Percentiles rank a stretch among this genome's conserved stretches.
These are phyloP conservation scores for Blastobasis lacticolella DNA, from an alignment of 2,888 invertebrate species.

Conservation along the genomic window DNA sequence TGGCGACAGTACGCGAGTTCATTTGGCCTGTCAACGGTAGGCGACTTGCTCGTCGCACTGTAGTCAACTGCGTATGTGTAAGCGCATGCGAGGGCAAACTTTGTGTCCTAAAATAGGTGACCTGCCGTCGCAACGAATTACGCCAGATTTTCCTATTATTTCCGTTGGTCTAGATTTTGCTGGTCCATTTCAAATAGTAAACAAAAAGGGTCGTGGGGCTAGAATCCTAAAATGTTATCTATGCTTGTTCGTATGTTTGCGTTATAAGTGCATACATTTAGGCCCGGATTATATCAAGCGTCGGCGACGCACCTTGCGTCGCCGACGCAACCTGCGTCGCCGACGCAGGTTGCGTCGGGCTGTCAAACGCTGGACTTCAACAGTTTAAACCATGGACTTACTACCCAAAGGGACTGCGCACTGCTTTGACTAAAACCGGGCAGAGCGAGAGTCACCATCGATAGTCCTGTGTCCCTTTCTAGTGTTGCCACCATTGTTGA, in stretches of 20 bases:
- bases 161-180: constrained; percentile 4
- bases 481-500: too few relatives aligned
- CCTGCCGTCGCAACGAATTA: constrained; percentile 1
- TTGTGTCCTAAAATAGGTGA: neutral
- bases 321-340: too few relatives aligned
- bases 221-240: constrained; percentile 4
- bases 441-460: too few relatives aligned
- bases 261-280: constrained; percentile 4
- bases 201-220: constrained; percentile 1
- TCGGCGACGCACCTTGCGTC: too few relatives aligned
- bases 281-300: too few relatives aligned
- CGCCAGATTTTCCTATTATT: constrained; percentile 1
- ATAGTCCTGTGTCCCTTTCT: too few relatives aligned
- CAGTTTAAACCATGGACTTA: too few relatives aligned
- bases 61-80: neutral
- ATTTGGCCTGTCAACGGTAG: neutral
- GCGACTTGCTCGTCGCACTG: neutral
- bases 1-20: neutral
- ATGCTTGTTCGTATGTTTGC: constrained; percentile 1
- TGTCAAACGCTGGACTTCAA: too few relatives aligned
- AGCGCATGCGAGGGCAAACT: neutral
- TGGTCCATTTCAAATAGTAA: constrained; percentile 2
- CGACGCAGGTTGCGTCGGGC: too few relatives aligned
- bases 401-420: too few relatives aligned
- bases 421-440: too few relatives aligned